A percentile compares a stretch with the other conserved stretches of the same genome.
These are phyloP conservation scores for Arge pagana DNA, from an alignment of 2,888 invertebrate genomes.

Conservation along the genomic window DNA sequence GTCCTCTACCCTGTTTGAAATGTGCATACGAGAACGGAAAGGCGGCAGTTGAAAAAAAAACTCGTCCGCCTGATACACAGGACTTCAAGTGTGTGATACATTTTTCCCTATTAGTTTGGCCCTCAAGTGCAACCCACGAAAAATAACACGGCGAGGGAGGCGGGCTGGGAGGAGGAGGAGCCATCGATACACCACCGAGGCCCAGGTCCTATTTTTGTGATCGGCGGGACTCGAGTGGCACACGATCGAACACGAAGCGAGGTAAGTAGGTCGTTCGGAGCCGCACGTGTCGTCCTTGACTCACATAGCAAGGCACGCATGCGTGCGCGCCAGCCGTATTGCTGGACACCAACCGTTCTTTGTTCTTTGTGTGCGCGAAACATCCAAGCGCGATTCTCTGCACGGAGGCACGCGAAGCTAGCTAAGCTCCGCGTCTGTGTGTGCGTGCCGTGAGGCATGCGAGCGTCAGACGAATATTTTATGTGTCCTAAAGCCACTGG, in stretches of 20 bases:
- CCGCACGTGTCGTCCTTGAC: constrained; percentile 60
- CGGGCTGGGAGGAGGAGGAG: constrained; percentile 29
- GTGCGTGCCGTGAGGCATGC: too few relatives aligned
- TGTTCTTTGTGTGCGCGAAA: constrained; percentile 33
- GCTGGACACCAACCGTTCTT: constrained; percentile 49
- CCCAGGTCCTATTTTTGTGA: constrained; percentile 48
- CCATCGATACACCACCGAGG: constrained; percentile 26
- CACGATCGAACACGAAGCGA: constrained; percentile 50
- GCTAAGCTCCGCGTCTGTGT: too few relatives aligned
- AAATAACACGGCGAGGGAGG: not conserved
- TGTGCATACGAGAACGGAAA: too few relatives aligned
- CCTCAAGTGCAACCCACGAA: too few relatives aligned
- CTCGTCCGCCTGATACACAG: too few relatives aligned
- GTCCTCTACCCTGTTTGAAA: too few relatives aligned
- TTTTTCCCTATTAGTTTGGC: too few relatives aligned
- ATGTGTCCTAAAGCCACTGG: too few relatives aligned
- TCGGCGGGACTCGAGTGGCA: constrained; percentile 50
- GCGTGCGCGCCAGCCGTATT: constrained; percentile 47
- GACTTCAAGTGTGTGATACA: too few relatives aligned
- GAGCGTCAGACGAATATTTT: not conserved
- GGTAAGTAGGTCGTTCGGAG: constrained; percentile 57
- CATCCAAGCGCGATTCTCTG: not conserved
- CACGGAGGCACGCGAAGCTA: not conserved
- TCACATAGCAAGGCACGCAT: constrained; percentile 56
- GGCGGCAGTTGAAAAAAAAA: too few relatives aligned